A percentile compares a stretch with the other conserved stretches of the same genome.
Conservation (phyloP, 2,113 vertebrate species). For the Pseudorasbora parva region DNA sequence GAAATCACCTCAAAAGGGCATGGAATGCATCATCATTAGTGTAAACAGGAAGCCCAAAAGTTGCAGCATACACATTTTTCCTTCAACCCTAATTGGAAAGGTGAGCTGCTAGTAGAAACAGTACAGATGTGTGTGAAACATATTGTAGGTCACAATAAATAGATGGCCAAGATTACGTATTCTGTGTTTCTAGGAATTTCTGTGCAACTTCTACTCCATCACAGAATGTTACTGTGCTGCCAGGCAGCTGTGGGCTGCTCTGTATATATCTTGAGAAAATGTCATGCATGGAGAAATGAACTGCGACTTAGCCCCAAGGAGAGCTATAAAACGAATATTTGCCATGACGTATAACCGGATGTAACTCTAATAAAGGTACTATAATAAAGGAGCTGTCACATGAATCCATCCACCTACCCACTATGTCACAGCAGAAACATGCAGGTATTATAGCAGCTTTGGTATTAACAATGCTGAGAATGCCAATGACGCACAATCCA, state of each 20-base stretch:
- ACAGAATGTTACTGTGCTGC: neutral
- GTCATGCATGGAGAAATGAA: constrained; percentile 2
- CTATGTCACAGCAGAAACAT: neutral
- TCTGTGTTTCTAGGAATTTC: constrained; percentile 12
- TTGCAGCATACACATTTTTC: constrained; percentile 12
- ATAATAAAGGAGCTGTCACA: constrained; percentile 15
- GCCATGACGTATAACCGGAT: neutral
- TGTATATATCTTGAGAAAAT: constrained; percentile 18
- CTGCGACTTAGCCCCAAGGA: neutral
- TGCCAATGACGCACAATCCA: neutral
- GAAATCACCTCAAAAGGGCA: constrained; percentile 30
- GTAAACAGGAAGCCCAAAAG: constrained; percentile 29
- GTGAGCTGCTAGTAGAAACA: neutral
- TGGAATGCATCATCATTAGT: constrained; percentile 36
- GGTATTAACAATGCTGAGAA: neutral
- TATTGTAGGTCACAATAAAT: constrained; percentile 5
- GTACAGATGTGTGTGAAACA: constrained; percentile 6
- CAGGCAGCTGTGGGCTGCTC: neutral
- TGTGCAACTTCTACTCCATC: neutral
- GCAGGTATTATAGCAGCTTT: neutral
- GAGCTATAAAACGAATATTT: constrained; percentile 13
- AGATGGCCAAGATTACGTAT: constrained; percentile 25
- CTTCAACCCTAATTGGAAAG: constrained; percentile 34
- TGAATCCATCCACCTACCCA: neutral
- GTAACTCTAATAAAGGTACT: neutral